Evolutionary conservation across 2,113 vertebrate species (phyloP), one percentile per base, ranked within the genome.

Genomic region (Prunella himalayana): DNA sequence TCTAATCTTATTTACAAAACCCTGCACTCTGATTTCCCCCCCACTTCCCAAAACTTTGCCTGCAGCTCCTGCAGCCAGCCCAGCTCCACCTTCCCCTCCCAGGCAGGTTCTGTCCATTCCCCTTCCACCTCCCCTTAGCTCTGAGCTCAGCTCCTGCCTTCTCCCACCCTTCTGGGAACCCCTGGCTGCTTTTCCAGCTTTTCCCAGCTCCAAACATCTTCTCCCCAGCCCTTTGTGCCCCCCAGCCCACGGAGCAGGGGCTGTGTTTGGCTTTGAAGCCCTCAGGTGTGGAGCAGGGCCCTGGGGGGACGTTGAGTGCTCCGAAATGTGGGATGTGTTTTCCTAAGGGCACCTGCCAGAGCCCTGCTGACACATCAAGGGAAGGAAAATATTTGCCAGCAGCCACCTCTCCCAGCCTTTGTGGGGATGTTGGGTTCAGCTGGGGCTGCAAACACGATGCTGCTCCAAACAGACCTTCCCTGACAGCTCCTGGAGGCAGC

Each of bases 301-400:
- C 20, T 11, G 11, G 37, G 75, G 70, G 82, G 78, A 37, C 60
- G 88, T 42, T 27, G 93, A 94, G 90, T 53, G 78, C 78, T 25
- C 75, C 15, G 4, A 85, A 94, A 94, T 64, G 24, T 35, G 79
- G 8, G 75, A 65, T 39, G 30, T 93, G 53, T 96, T 97, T 94
- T 96, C 77, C 87, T 82, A 82, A 90, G 73, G 92, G 81, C 92
- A 95, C 94, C 94, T 93, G 95, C 92, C 92, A 91, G 90, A 71
- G 63, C 93, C 92, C 77, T 35, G 90, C 95, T 91, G 95, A 53
- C 85, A 84, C 89, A 56, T 87, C 90, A 75, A 90, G 90, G 61
- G 21, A 50, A 95, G 87, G 86, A 91, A 94, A 96, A 96, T 72
- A 90, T 95, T 94, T 96, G 78, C 56, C 87, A 76, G 80, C 81